Conservation (phyloP, 2,888 invertebrate genomes). For the Criorhina ranunculi region DNA sequence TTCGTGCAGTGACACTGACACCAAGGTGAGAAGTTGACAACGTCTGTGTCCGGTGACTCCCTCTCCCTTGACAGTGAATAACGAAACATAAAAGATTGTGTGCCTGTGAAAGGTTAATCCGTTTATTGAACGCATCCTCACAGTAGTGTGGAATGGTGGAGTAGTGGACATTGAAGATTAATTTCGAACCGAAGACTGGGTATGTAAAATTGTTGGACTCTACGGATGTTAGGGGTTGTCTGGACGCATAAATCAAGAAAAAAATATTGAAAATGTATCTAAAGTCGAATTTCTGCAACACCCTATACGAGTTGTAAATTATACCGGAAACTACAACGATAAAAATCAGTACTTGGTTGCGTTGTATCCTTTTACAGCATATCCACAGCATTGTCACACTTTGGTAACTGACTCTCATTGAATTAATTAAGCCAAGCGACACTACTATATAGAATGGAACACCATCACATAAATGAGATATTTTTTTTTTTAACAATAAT, state of each 20-base stretch:
- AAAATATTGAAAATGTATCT: not conserved
- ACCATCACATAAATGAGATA: conserved; percentile 18
- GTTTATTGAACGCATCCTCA: conserved; percentile 56
- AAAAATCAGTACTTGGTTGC: conserved; percentile 61
- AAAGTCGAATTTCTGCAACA: not conserved
- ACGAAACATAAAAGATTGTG: conserved; percentile 37
- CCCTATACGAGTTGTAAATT: conserved; percentile 42
- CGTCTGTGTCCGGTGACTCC: not conserved
- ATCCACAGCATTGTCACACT: conserved; percentile 57
- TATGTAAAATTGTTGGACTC: conserved; percentile 15
- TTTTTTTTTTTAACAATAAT: conserved; percentile 18
- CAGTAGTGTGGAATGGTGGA: too few relatives aligned
- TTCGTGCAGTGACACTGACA: conserved; percentile 38
- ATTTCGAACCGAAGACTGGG: conserved; percentile 44
- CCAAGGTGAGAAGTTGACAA: conserved; percentile 18
- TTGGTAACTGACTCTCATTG: conserved; percentile 67
- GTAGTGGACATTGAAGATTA: conserved; percentile 47
- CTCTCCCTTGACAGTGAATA: conserved; percentile 66
- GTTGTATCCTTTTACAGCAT: conserved; percentile 47
- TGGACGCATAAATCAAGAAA: conserved; percentile 42
- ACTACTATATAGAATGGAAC: conserved; percentile 40
- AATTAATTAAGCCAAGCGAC: conserved; percentile 70
- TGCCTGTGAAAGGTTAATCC: conserved; percentile 67
- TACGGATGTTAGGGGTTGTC: conserved; percentile 49
- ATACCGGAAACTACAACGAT: conserved; percentile 57